phyloP scores from a whole-genome alignment of 2,888 invertebrate species.

The Cryptosula pallasiana region DNA sequence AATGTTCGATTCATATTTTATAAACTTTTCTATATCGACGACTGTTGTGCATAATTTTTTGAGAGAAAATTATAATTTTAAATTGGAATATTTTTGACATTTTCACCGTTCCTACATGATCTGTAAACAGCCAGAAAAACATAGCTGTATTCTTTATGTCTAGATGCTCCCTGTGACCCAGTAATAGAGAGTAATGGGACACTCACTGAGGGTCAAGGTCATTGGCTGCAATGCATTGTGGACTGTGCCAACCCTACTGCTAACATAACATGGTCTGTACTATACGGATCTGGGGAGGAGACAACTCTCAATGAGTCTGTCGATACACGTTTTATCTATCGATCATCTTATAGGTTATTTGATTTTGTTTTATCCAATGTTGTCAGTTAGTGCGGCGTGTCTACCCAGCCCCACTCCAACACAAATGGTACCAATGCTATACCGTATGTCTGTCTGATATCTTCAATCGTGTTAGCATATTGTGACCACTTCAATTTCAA shows the following conservation, averaged over 20 bases:
- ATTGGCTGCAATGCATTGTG: neutral
- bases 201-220: neutral
- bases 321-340: neutral
- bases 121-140: neutral
- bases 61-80: neutral
- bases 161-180: neutral
- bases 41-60: too few relatives aligned
- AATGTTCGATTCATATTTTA: neutral
- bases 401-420: too few relatives aligned
- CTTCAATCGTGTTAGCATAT: neutral
- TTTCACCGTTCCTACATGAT: neutral
- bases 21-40: too few relatives aligned
- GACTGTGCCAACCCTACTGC: slow-evolving; percentile 1
- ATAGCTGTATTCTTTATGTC: neutral
- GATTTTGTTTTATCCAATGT: too few relatives aligned
- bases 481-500: neutral
- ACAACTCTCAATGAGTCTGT: neutral
- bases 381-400: too few relatives aligned
- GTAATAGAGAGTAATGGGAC: neutral
- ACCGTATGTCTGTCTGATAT: too few relatives aligned
- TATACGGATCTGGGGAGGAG: neutral
- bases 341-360: too few relatives aligned
- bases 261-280: neutral
- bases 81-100: neutral
- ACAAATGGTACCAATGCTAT: too few relatives aligned